Evolutionary conservation across 2,888 invertebrate species (phyloP).

Genomic region (Torymus texanus): DNA sequence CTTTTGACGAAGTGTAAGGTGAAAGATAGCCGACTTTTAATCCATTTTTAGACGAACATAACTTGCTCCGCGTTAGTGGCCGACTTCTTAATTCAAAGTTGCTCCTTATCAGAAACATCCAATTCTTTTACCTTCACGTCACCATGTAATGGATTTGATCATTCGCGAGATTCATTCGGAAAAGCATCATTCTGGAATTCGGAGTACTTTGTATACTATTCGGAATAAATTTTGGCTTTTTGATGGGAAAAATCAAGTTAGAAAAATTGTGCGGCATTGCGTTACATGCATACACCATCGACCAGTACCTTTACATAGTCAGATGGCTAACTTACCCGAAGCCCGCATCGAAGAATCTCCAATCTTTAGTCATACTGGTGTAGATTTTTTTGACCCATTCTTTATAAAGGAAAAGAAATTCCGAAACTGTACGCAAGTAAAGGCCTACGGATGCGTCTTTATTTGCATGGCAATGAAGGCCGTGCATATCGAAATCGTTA

Average conservation of each 20-base stretch:
- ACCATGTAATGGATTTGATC: slow-evolving; percentile 59
- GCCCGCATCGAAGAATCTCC: too few relatives aligned
- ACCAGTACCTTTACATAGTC: too few relatives aligned
- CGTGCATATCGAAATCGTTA: slow-evolving; percentile 66
- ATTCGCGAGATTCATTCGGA: slow-evolving; percentile 59
- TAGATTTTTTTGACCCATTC: too few relatives aligned
- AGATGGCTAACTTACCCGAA: too few relatives aligned
- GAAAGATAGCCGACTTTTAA: background rate
- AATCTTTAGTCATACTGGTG: too few relatives aligned
- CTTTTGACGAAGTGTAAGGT: background rate
- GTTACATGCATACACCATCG: too few relatives aligned
- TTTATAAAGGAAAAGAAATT: too few relatives aligned
- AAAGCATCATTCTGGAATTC: slow-evolving; percentile 60
- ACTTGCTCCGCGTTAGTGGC: background rate
- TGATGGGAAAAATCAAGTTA: too few relatives aligned
- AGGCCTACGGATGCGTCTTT: slow-evolving; percentile 59
- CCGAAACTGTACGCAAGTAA: too few relatives aligned
- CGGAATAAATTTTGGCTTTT: background rate
- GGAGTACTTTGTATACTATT: slow-evolving; percentile 57
- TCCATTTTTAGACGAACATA: background rate
- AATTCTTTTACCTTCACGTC: slow-evolving; percentile 6
- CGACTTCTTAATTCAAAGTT: background rate
- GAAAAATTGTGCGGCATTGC: too few relatives aligned
- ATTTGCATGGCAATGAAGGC: slow-evolving; percentile 66
- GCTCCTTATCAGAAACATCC: background rate